These are phyloP conservation scores for Carduelis carduelis DNA, from an alignment of 2,797 vertebrate genomes.

Conservation along the genomic window DNA sequence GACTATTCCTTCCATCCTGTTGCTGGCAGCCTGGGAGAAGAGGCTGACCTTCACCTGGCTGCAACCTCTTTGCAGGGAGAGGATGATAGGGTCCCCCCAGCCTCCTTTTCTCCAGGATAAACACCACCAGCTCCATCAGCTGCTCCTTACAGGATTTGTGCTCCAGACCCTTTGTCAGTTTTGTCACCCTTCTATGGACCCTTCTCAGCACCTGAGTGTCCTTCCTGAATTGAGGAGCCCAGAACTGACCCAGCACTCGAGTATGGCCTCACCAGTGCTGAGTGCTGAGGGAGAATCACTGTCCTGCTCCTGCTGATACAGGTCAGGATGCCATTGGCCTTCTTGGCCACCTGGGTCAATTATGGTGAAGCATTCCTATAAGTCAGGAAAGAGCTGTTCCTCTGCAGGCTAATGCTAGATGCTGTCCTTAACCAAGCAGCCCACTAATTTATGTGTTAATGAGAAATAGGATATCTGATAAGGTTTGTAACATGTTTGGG, in stretches of 20 bases:
- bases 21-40: background rate
- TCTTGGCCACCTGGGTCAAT: background rate
- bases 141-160: background rate
- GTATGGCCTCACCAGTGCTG: too few relatives aligned
- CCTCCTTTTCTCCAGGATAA: background rate
- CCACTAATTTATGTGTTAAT: background rate
- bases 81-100: too few relatives aligned
- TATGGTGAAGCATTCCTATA: background rate
- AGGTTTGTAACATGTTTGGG: background rate
- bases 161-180: background rate
- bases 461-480: background rate
- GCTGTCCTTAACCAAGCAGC: background rate
- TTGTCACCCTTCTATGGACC: accelerated
- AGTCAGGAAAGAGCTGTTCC: background rate
- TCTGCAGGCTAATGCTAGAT: background rate
- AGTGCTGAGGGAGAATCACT: background rate
- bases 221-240: background rate
- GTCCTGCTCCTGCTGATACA: background rate
- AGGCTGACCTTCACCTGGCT: background rate
- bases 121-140: background rate
- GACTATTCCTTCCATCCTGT: background rate
- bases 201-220: background rate
- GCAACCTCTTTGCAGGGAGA: background rate
- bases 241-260: background rate
- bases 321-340: background rate